Conservation (phyloP, 2,888 invertebrate genomes). For the Bombyx huttoni region DNA sequence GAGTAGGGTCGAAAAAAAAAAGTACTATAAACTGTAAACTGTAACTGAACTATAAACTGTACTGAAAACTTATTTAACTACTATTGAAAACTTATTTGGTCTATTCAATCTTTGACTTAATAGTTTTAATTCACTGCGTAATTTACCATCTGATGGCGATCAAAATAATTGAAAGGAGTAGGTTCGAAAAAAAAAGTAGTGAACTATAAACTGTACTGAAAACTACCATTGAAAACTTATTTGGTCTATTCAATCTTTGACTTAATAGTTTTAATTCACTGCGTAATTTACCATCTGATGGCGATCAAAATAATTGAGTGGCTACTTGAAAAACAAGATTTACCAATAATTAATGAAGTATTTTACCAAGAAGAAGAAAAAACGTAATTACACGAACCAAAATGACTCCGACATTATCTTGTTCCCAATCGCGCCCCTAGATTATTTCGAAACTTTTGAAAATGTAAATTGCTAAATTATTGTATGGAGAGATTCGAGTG, state of each 20-base stretch:
- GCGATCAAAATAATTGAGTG: constrained; percentile 54
- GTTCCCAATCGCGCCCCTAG: constrained; percentile 26
- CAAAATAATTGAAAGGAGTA: constrained; percentile 60
- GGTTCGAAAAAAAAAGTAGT: no score
- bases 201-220: no score
- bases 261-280: not conserved
- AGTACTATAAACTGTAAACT: no score
- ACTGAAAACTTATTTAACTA: no score
- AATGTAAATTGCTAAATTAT: constrained; percentile 51
- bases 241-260: not conserved
- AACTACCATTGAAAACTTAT: no score
- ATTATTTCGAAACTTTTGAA: constrained; percentile 40
- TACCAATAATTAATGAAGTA: constrained; percentile 22
- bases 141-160: constrained; percentile 33
- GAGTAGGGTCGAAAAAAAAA: no score
- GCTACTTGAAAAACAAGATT: constrained; percentile 30
- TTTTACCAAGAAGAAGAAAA: constrained; percentile 18
- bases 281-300: constrained; percentile 24
- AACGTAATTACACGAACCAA: constrained; percentile 40
- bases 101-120: not conserved
- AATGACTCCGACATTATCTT: constrained; percentile 34
- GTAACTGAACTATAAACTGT: no score
- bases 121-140: constrained; percentile 3
- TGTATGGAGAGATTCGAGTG: not conserved
- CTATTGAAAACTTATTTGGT: not conserved